A percentile compares a stretch with the other conserved stretches of the same genome.
Evolutionary conservation across 2,888 invertebrate genomes (phyloP).

Genomic region (Pammene fasciana): DNA sequence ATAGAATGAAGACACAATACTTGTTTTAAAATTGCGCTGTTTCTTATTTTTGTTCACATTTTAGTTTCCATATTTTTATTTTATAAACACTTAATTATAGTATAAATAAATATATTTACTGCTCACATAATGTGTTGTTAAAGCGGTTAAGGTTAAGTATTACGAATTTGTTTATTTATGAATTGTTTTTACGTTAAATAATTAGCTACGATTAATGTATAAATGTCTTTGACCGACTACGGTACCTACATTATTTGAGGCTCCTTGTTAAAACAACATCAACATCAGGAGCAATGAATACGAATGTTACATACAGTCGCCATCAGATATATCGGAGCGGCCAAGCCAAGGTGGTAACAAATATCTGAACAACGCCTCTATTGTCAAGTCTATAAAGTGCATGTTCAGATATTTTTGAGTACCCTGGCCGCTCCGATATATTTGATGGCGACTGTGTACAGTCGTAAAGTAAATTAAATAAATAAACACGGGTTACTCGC

Average conservation of each 20-base stretch:
- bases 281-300: too few relatives aligned
- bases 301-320: too few relatives aligned
- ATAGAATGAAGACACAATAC: background rate
- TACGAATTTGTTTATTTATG: slow-evolving; percentile 52
- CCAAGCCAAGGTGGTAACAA: too few relatives aligned
- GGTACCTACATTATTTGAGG: slow-evolving; percentile 1
- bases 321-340: too few relatives aligned
- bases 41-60: background rate
- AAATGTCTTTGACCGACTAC: background rate
- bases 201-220: slow-evolving; percentile 20
- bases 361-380: too few relatives aligned
- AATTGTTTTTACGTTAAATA: slow-evolving; percentile 28
- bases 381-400: too few relatives aligned
- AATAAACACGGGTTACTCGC: too few relatives aligned
- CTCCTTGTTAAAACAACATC: background rate
- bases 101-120: slow-evolving; percentile 42
- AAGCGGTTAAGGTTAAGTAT: slow-evolving; percentile 67
- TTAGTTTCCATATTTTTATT: background rate
- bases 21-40: background rate
- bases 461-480: too few relatives aligned
- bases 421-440: too few relatives aligned
- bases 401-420: too few relatives aligned
- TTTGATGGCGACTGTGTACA: too few relatives aligned
- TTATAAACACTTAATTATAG: background rate
- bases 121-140: slow-evolving; percentile 59